Base-by-base conservation (phyloP, 2,797 vertebrate species). In the Ctenopoma multispine region DNA sequence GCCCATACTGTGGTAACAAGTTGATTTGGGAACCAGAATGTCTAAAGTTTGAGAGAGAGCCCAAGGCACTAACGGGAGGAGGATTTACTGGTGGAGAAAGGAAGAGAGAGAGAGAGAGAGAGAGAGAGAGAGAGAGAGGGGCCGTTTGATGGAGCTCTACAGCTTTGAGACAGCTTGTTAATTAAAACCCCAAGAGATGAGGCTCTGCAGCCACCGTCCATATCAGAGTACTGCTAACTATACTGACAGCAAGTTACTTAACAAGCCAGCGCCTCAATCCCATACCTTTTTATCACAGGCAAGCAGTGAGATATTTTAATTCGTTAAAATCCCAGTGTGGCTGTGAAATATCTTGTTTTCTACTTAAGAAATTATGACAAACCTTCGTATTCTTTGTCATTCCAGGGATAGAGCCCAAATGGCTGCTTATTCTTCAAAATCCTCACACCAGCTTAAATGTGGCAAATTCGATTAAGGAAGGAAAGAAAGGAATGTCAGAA, bases 171-270 rank as follows among this genome's bases (percentile, higher is more conserved):
- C 95, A 93, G 95, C 94, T 92, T 93, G 92, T 92, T 94, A 95
- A 95, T 95, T 93, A 93, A 94, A 93, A 91, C 92, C 94, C 91
- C 89, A 72, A 92, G 95, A 95, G 94, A 94, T 93, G 92, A 88
- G 89, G 80, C 91, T 94, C 80, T 92, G 90, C 83, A 95, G 93
- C 94, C 92, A 90, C 89, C 90, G 93, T 92, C 92, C 80, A 94
- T 94, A 94, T 94, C 94, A 93, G 91, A 90, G 91, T 91, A 84
- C 77, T 79, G 93, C 94, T 96, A 93, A 94, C 88, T 91, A 94
- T 88, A 89, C 92, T 93, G 95, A 94, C 95, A 93, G 93, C 91
- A 90, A 94, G 91, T 92, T 93, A 88, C 92, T 93, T 92, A 93
- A 93, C 90, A 92, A 93, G 91, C 90, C 65, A 76, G 69, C 80